A percentile compares a stretch with the other conserved stretches of the same genome.
These are phyloP conservation scores for Tenrec ecaudatus DNA, from an alignment of 2,113 vertebrate genomes.

Conservation along the genomic window DNA sequence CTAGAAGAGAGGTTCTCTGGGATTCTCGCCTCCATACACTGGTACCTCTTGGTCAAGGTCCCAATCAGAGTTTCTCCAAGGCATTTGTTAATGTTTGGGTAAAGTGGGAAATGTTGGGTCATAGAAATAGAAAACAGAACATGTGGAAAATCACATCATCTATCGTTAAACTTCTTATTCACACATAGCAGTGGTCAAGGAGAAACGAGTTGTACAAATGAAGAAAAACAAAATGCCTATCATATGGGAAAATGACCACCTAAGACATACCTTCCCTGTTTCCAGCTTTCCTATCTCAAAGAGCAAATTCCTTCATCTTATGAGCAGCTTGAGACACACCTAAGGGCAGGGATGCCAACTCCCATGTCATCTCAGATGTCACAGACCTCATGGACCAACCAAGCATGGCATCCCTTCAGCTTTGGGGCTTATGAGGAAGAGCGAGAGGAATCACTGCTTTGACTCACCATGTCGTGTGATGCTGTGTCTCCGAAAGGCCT, in stretches of 20 bases:
- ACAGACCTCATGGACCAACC: background rate
- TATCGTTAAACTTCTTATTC: background rate
- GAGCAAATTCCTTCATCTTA: background rate
- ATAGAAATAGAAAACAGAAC: constrained; percentile 29
- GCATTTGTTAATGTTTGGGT: background rate
- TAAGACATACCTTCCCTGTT: background rate
- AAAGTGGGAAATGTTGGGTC: background rate
- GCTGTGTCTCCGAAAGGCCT: background rate
- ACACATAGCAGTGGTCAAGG: background rate
- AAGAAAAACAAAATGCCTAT: constrained; percentile 22
- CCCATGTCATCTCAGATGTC: background rate
- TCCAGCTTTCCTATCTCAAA: background rate
- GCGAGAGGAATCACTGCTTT: background rate
- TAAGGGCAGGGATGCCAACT: background rate
- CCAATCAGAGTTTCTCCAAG: background rate
- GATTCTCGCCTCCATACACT: background rate
- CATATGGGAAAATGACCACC: background rate
- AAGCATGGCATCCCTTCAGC: background rate
- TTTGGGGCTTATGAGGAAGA: background rate
- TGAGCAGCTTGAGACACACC: no score
- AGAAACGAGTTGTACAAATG: background rate
- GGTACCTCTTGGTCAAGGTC: background rate
- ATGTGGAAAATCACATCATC: constrained; percentile 14
- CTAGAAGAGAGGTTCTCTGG: background rate
- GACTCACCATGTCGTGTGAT: background rate